These are phyloP conservation scores for Drosophila histrio DNA, from an alignment of 2,888 invertebrate genomes.

Conservation along the genomic window DNA sequence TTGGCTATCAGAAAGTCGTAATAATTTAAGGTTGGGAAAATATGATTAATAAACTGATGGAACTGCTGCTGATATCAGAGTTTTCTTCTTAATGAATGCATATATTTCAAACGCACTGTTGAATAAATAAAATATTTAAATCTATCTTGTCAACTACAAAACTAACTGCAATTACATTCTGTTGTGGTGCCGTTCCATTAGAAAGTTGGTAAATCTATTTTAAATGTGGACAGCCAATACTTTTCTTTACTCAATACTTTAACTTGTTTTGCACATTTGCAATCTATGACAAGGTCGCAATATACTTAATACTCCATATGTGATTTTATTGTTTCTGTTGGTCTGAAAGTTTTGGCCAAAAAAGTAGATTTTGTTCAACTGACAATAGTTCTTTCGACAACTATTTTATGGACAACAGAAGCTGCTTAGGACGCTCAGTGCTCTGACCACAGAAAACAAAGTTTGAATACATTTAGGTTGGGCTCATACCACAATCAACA, in stretches of 20 bases:
- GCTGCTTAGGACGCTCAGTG: slow-evolving; percentile 1
- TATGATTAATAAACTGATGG: too few relatives aligned
- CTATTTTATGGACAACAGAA: slow-evolving; percentile 4
- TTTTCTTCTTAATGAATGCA: too few relatives aligned
- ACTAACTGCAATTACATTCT: neutral
- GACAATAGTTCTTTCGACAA: slow-evolving; percentile 8
- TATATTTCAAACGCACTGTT: too few relatives aligned
- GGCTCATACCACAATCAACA: slow-evolving; percentile 50
- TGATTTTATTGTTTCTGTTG: neutral
- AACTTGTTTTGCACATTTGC: neutral
- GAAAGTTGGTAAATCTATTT: neutral
- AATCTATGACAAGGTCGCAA: neutral
- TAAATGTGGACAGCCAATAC: neutral
- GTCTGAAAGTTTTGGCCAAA: slow-evolving; percentile 1
- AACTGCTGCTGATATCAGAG: too few relatives aligned
- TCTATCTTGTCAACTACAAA: neutral
- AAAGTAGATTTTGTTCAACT: neutral
- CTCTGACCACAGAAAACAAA: slow-evolving; percentile 7
- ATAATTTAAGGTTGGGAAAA: neutral
- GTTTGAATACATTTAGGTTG: slow-evolving; percentile 5
- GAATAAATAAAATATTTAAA: too few relatives aligned
- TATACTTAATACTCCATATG: neutral
- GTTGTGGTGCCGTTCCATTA: neutral
- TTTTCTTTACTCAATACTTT: neutral
- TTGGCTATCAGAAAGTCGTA: neutral